Conservation (phyloP, 2,797 vertebrate species). For the Carduelis carduelis region DNA sequence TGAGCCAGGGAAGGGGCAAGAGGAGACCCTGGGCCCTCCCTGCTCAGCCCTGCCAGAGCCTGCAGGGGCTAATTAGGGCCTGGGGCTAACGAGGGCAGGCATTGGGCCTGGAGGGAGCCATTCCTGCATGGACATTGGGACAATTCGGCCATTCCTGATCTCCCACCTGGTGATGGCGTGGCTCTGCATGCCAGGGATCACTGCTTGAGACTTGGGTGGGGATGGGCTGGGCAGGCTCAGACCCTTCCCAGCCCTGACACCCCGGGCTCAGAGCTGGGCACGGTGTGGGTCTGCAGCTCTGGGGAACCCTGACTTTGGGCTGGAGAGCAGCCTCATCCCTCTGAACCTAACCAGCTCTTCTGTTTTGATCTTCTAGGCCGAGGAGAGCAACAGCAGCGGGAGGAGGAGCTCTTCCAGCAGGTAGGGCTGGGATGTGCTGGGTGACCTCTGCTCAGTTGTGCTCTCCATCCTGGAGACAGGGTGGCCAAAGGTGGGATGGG, state of each 20-base stretch:
- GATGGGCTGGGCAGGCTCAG: fast-evolving
- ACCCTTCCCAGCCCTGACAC: background rate
- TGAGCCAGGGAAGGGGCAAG: background rate
- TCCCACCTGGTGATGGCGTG: fast-evolving
- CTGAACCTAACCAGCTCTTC: background rate
- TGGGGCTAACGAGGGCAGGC: background rate
- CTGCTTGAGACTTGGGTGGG: background rate
- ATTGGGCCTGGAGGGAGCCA: fast-evolving
- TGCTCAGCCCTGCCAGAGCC: background rate
- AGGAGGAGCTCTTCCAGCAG: slow-evolving; percentile 72
- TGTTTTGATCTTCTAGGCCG: slow-evolving; percentile 47
- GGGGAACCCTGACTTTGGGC: background rate
- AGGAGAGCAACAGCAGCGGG: slow-evolving; percentile 73
- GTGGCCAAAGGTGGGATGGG: fast-evolving
- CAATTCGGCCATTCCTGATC: background rate
- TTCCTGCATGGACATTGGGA: background rate
- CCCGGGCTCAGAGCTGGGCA: background rate
- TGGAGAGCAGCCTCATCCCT: background rate
- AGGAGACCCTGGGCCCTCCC: background rate
- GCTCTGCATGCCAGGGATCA: fast-evolving
- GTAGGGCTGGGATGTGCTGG: background rate
- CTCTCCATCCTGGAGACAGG: fast-evolving
- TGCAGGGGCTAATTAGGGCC: background rate
- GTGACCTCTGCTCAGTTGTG: fast-evolving
- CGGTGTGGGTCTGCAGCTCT: fast-evolving